A percentile compares a stretch with the other conserved stretches of the same genome.
Conservation (phyloP, 2,888 invertebrate genomes). For the Vannuccia rotundouncinata region DNA sequence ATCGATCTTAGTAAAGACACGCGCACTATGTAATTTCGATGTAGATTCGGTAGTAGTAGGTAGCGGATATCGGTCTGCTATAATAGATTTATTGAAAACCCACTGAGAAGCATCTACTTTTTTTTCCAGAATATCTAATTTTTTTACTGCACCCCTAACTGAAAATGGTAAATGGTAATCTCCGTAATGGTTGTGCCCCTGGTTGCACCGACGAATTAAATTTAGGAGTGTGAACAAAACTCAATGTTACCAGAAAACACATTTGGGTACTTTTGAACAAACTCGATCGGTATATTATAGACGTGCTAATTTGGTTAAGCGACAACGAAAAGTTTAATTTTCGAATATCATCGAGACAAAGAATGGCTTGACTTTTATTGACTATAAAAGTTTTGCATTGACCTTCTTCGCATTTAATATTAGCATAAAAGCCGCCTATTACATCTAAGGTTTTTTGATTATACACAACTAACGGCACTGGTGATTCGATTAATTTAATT, state of each 20-base stretch:
- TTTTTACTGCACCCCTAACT: not conserved
- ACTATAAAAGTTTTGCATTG: conserved; percentile 2
- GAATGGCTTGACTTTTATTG: not conserved
- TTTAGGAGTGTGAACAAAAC: conserved; percentile 17
- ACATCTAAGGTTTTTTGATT: not conserved
- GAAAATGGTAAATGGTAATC: not conserved
- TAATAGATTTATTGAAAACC: not conserved
- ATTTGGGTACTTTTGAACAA: not conserved
- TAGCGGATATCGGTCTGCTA: not conserved
- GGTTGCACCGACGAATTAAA: not conserved
- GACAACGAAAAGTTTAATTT: not conserved
- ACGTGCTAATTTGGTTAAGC: conserved; percentile 15
- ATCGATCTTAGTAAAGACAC: not conserved
- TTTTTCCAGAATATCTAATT: not conserved
- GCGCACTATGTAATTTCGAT: not conserved
- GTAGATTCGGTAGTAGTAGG: not conserved
- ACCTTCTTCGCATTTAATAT: conserved; percentile 22
- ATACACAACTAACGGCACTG: conserved; percentile 10
- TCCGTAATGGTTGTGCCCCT: not conserved
- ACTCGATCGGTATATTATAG: not conserved
- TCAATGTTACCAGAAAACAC: conserved; percentile 5
- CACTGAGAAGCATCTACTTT: not conserved
- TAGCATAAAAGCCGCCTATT: conserved; percentile 2
- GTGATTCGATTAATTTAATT: not conserved
- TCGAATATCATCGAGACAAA: not conserved